phyloP scores from a whole-genome alignment of 2,113 vertebrate species.

The Marcusenius ussheri region DNA sequence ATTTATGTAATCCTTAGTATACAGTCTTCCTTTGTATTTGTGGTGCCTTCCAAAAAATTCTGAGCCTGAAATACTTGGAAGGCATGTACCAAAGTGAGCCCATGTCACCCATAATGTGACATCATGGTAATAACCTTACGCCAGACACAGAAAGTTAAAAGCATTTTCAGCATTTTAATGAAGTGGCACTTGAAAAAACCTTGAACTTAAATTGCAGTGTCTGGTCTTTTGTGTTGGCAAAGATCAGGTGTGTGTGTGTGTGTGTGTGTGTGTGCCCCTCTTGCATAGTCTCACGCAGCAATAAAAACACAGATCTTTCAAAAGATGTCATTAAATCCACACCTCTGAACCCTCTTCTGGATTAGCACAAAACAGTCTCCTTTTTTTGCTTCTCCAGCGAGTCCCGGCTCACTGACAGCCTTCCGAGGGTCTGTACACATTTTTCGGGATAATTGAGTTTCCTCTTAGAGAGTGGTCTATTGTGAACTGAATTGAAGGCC shows the following conservation, averaged over 20 bases:
- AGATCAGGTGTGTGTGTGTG: not conserved
- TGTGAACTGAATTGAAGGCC: not conserved
- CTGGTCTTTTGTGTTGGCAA: not conserved
- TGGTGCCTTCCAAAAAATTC: not conserved
- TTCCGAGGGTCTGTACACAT: not conserved
- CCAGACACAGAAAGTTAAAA: not conserved
- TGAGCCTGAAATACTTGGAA: not conserved
- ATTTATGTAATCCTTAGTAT: not conserved
- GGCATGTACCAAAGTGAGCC: not conserved
- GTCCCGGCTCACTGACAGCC: not conserved
- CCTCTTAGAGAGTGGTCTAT: not conserved
- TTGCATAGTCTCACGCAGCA: not conserved
- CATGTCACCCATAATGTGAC: not conserved
- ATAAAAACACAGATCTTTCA: not conserved
- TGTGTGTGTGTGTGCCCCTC: not conserved
- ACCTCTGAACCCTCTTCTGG: not conserved
- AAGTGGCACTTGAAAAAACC: not conserved
- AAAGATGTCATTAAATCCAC: not conserved
- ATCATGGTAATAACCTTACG: not conserved
- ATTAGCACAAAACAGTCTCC: not conserved
- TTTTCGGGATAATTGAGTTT: not conserved
- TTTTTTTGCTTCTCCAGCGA: not conserved
- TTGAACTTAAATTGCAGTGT: not conserved
- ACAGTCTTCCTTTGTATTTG: not conserved
- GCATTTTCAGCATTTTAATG: not conserved